A percentile compares a stretch with the other conserved stretches of the same genome.
These are phyloP conservation scores for Cnemophilus loriae DNA, from an alignment of 2,113 vertebrate species.

Conservation along the genomic window DNA sequence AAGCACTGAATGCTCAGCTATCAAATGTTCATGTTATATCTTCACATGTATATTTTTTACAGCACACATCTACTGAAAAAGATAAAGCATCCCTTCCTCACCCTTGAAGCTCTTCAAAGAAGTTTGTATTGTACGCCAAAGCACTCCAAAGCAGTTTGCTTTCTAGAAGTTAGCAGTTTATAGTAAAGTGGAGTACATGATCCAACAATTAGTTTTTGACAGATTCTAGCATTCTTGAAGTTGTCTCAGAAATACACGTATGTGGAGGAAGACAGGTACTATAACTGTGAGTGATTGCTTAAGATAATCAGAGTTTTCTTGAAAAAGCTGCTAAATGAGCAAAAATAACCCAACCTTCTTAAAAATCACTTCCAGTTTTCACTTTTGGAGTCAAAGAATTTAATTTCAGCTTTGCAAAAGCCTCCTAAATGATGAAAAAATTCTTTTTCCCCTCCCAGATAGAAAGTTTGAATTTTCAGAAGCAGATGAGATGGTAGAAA, in stretches of 20 bases:
- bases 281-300: not conserved
- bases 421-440: not conserved
- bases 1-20: not conserved
- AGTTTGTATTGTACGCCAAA: not conserved
- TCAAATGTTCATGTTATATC: not conserved
- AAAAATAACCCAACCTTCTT: not conserved
- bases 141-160: not conserved
- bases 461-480: not conserved
- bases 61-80: not conserved
- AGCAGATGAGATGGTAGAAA: not conserved
- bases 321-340: constrained; percentile 7
- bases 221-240: not conserved
- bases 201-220: not conserved
- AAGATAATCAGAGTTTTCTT: not conserved
- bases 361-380: constrained; percentile 5
- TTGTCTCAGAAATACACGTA: not conserved
- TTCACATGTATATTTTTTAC: not conserved
- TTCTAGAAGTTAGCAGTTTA: not conserved
- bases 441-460: not conserved
- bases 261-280: not conserved
- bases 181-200: not conserved
- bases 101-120: not conserved
- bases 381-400: not conserved
- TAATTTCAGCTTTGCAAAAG: not conserved
- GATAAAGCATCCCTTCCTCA: not conserved